Evolutionary conservation across 2,888 invertebrate species (phyloP).

Genomic region (Acheta domesticus): DNA sequence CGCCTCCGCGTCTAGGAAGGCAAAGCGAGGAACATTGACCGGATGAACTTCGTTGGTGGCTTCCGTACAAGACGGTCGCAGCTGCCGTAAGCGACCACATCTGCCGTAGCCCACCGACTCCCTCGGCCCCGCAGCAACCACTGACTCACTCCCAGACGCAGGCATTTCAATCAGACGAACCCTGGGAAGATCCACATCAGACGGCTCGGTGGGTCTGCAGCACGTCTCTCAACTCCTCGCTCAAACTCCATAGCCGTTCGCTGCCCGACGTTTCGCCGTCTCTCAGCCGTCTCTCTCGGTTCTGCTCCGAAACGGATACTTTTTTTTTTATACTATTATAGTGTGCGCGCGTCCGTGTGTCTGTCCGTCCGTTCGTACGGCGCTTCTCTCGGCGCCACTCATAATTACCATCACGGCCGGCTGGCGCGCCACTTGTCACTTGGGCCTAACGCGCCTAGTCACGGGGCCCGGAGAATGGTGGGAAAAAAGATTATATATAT

Average conservation of each 20-base stretch:
- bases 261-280: background rate
- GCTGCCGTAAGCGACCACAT: too few relatives aligned
- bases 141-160: background rate
- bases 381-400: background rate
- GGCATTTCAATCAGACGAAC: background rate
- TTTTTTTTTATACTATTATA: background rate
- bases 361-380: background rate
- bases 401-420: background rate
- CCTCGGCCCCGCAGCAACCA: too few relatives aligned
- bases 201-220: background rate
- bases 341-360: background rate
- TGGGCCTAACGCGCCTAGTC: background rate
- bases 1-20: too few relatives aligned
- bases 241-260: background rate
- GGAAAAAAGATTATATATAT: background rate
- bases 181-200: background rate
- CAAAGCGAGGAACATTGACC: too few relatives aligned
- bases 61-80: too few relatives aligned
- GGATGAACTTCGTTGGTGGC: too few relatives aligned
- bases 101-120: too few relatives aligned
- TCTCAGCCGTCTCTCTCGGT: background rate
- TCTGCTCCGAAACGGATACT: background rate
- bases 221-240: background rate
- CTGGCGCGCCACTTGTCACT: constrained; percentile 11
- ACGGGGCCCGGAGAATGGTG: background rate